These are phyloP conservation scores for Microctenopoma stevenorrisi DNA, from an alignment of 2,797 vertebrate genomes.

Conservation along the genomic window DNA sequence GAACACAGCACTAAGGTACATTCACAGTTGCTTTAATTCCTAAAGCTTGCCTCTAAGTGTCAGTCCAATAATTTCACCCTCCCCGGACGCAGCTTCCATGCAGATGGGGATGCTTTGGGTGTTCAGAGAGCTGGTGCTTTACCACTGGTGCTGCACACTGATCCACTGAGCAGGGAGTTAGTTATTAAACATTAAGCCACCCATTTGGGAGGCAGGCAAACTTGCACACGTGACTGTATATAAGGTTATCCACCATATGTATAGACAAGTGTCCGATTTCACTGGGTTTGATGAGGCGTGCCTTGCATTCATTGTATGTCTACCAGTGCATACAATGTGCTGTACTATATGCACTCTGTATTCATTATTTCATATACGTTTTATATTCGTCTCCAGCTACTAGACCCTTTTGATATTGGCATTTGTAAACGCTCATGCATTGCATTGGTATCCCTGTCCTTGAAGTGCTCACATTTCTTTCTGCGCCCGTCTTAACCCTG, in stretches of 20 bases:
- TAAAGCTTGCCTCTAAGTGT: neutral
- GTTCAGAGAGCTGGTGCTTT: slow-evolving; percentile 24
- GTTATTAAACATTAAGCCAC: slow-evolving; percentile 35
- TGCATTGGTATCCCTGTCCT: slow-evolving; percentile 29
- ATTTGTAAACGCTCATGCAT: slow-evolving; percentile 33
- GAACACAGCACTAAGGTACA: slow-evolving; percentile 93
- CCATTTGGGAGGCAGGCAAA: slow-evolving; percentile 22
- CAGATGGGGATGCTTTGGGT: slow-evolving; percentile 24
- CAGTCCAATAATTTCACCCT: neutral
- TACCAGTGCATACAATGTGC: neutral
- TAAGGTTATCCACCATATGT: slow-evolving; percentile 26
- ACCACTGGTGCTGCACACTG: slow-evolving; percentile 34
- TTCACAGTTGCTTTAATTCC: neutral
- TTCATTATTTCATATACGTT: neutral
- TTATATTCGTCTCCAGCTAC: slow-evolving; percentile 17
- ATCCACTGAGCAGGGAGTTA: slow-evolving; percentile 41
- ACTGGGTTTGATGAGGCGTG: neutral
- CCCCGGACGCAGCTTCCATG: neutral
- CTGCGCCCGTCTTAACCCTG: slow-evolving; percentile 55
- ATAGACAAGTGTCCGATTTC: slow-evolving; percentile 34
- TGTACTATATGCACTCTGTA: neutral
- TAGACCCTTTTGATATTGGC: neutral
- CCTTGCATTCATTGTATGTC: neutral
- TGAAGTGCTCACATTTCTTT: slow-evolving; percentile 47
- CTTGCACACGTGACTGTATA: slow-evolving; percentile 24